Evolutionary conservation across 2,113 vertebrate genomes (phyloP).

Genomic region (Neogobius melanostomus): DNA sequence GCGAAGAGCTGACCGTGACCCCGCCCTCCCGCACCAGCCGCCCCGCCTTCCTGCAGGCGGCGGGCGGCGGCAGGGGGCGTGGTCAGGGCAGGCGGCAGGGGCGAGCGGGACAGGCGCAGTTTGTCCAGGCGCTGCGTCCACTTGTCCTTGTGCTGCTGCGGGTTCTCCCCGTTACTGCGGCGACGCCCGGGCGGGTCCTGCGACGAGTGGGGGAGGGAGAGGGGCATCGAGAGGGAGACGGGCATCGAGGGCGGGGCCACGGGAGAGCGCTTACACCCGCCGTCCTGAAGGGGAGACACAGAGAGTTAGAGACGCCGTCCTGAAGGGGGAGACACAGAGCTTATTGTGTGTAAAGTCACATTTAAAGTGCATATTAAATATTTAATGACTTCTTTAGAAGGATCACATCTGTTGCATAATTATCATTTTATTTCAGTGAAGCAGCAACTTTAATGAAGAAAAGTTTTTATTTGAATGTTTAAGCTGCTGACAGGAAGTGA

Average conservation of each 20-base stretch:
- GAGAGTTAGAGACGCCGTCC: neutral
- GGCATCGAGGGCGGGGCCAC: slow-evolving; percentile 63
- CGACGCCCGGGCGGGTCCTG: slow-evolving; percentile 71
- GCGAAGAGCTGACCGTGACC: slow-evolving; percentile 75
- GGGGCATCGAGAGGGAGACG: slow-evolving; percentile 75
- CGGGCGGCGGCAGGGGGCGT: neutral
- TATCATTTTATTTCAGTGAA: too few relatives aligned
- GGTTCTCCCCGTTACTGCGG: slow-evolving; percentile 77
- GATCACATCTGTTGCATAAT: too few relatives aligned
- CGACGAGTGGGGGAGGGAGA: slow-evolving; percentile 76
- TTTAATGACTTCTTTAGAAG: too few relatives aligned
- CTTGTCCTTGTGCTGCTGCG: slow-evolving; percentile 74
- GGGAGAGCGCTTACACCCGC: neutral
- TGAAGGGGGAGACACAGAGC: too few relatives aligned
- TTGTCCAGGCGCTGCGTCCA: slow-evolving; percentile 90
- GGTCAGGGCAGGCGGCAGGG: slow-evolving; percentile 64
- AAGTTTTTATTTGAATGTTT: too few relatives aligned
- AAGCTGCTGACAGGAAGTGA: too few relatives aligned
- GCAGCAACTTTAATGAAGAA: too few relatives aligned
- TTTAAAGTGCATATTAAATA: too few relatives aligned
- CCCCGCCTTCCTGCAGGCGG: slow-evolving; percentile 65
- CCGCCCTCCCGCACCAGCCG: slow-evolving; percentile 79
- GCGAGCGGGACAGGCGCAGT: slow-evolving; percentile 79
- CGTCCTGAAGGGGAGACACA: neutral
- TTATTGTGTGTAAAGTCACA: too few relatives aligned